Base-by-base conservation (phyloP, 2,888 invertebrate species). In the Notodonta ziczac region DNA sequence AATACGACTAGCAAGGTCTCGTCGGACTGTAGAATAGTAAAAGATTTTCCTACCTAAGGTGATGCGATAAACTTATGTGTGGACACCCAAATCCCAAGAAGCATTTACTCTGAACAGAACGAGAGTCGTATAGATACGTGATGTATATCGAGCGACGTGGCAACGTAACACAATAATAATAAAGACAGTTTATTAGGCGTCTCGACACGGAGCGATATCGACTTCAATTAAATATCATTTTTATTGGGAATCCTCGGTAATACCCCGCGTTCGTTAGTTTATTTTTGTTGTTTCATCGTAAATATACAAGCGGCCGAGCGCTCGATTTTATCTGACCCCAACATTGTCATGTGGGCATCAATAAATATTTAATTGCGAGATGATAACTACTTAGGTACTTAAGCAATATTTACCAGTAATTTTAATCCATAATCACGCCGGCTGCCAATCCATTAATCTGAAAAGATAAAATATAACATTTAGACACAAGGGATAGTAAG, bases 201-300 rank as follows among this genome's bases (percentile, higher is more conserved):
- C 90, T 87, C 85, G 79, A 83, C 88, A 85, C 81, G 89, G 85
- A 82, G 80, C 86, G 87, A 89, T 93, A 92, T 92, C 92, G 91
- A 78, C 80, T 86, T 85, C 92, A 93, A 92, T 93, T 93, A 93
- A 93, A 92, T 92, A 89, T 88, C 86, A 89, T 91, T 91, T 93
- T 93, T 93, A 93, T 93, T 92, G 82, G 83, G 86, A 90, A 89
- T 84, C 86, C 82, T 81, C 78, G 83, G 81, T 73, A 89, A 87
- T 86, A 87, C 89, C 89, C 86, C 81, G 83, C 80, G 83, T 88
- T 83, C 86, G 84, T 74, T 81, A 80, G 74, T 77, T 80, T 82
- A 73, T 73, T 78, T 83, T 80, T 78, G 68, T 82, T 80, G 83
- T 83, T 83, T 83, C 79, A 81, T 80, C 82, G 81, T 84, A 81